These are phyloP conservation scores for Melanerpes aurifrons DNA, from an alignment of 2,113 vertebrate genomes.

Conservation along the genomic window DNA sequence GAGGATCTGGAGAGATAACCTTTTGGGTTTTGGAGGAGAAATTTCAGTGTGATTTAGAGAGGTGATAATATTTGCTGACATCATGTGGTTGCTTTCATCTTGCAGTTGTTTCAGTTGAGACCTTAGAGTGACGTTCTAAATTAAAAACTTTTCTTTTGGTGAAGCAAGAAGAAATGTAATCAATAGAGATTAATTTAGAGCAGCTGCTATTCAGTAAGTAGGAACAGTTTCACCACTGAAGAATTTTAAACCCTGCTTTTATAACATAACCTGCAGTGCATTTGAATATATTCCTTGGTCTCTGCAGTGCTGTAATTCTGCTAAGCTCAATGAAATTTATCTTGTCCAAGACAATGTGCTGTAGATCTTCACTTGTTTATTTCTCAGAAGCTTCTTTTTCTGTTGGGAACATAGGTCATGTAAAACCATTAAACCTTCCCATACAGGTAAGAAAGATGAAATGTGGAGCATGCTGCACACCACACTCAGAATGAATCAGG, in stretches of 20 bases:
- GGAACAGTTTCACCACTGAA: conserved; percentile 36
- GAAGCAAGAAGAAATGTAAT: conserved; percentile 48
- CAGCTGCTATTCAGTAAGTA: conserved; percentile 48
- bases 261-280: conserved; percentile 26
- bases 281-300: conserved; percentile 41
- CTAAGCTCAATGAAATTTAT: conserved; percentile 37
- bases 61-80: conserved; percentile 47
- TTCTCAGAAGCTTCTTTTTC: conserved; percentile 21
- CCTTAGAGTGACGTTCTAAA: conserved; percentile 34
- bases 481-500: background rate
- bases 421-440: background rate
- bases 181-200: conserved; percentile 62
- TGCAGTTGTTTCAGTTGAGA: conserved; percentile 41
- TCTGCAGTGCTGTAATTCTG: conserved; percentile 46
- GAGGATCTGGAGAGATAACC: background rate
- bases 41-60: conserved; percentile 22
- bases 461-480: background rate
- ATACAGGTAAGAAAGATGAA: background rate
- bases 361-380: conserved; percentile 59
- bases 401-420: background rate
- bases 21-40: background rate
- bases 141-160: conserved; percentile 10
- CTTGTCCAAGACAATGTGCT: background rate
- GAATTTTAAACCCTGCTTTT: conserved; percentile 54
- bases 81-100: conserved; percentile 24